Percentiles rank a stretch among this genome's conserved stretches.
Conservation (phyloP, 1,140 invertebrate species). For the Sesamia nonagrioides region DNA sequence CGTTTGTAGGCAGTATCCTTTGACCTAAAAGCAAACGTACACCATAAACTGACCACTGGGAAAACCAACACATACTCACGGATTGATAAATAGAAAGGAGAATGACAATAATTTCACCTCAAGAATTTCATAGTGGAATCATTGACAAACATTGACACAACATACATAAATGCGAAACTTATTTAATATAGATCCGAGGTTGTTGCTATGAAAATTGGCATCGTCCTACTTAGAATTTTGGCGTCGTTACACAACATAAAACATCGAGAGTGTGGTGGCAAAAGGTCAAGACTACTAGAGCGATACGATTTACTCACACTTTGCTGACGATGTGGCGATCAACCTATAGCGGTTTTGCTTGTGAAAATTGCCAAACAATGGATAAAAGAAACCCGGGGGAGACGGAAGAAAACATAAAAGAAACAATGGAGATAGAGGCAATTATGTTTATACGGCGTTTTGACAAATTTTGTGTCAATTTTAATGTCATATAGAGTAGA, state of each 20-base stretch:
- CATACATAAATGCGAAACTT: constrained; percentile 36
- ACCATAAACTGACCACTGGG: background rate
- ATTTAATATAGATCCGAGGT: constrained; percentile 55
- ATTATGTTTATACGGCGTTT: constrained; percentile 83
- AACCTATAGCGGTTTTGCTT: constrained; percentile 29
- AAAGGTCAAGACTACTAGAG: constrained; percentile 80
- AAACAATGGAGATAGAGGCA: constrained; percentile 75
- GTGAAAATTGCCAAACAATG: constrained; percentile 50
- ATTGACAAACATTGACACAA: constrained; percentile 61
- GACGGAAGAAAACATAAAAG: constrained; percentile 74
- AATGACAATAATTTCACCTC: constrained; percentile 56
- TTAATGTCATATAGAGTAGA: constrained; percentile 61
- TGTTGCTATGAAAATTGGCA: constrained; percentile 75
- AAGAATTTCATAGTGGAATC: constrained; percentile 61
- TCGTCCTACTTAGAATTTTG: constrained; percentile 68
- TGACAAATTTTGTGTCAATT: constrained; percentile 84
- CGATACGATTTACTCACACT: constrained; percentile 72
- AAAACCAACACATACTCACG: constrained; percentile 4
- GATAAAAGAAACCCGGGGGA: constrained; percentile 66
- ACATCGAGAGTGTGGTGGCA: constrained; percentile 72
- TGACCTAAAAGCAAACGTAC: constrained; percentile 56
- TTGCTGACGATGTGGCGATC: constrained; percentile 51
- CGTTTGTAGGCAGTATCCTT: constrained; percentile 24
- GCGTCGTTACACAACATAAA: constrained; percentile 85
- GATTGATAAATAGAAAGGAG: constrained; percentile 53